Base-by-base conservation (phyloP, 2,888 invertebrate species). In the Prostheceraeus crozeri region DNA sequence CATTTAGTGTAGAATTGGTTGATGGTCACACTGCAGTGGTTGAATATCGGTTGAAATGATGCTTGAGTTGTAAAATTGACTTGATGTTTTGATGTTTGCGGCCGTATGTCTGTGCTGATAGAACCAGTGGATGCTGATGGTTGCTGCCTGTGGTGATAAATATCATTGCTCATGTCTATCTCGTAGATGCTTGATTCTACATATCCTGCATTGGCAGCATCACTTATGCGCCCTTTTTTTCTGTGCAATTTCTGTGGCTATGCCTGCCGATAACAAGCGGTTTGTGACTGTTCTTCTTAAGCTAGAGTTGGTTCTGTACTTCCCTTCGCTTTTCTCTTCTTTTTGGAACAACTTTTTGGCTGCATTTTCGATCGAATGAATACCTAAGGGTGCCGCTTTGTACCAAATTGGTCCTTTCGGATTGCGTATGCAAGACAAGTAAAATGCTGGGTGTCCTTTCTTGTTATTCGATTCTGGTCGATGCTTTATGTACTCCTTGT, bases 361-460 rank as follows among this genome's bases (percentile, higher is more conserved):
- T 48, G 48, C 48, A 25, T n/a, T 25, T 48, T 48, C 48, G 48
- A 48, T 48, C 25, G 48, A 48, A 48, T 48, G 48, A 48, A 48
- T 28, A 23, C 48, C 23, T 25, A 16, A 28, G 23, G 48, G 23
- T 25, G 25, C 27, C 25, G 25, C 23, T 48, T 48, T 48, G 48
- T 48, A 48, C 48, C 48, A 48, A 48, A 48, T 28, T 4, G 23
- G 48, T 25, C 23, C 48, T 10, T 19, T 48, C 25, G 23, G 11
- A 48, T 48, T 28, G 23, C 25, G 23, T 28, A 25, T 48, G 27
- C 48, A 48, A 4, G 14, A 23, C 14, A 48, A 28, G 27, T 48
- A 48, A 48, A 48, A 48, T 14, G 48, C 23, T 48, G 23, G 27
- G 27, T 48, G 48, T 25, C 23, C 27, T 14, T 28, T 28, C 11